Percentiles rank a stretch among this genome's conserved stretches.
These are phyloP conservation scores for Isaurus tuberculatus DNA, from an alignment of 92 coral and sea anemone genomes.

Conservation along the genomic window DNA sequence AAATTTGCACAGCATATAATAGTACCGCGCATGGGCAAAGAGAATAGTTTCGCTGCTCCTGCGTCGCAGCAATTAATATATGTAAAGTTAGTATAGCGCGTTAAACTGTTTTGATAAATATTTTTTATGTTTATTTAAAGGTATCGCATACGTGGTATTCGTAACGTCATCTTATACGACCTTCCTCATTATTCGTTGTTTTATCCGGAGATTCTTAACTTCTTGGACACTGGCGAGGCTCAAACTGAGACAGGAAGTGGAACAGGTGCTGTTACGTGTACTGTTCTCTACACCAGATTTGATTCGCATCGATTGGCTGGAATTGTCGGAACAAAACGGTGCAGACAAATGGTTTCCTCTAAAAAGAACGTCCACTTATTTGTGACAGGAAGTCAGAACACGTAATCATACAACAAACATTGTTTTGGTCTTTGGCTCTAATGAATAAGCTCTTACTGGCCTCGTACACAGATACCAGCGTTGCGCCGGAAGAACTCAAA, in stretches of 20 bases:
- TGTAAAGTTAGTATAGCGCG: too few relatives aligned
- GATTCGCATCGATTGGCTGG: slow-evolving; percentile 74
- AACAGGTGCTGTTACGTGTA: slow-evolving; percentile 71
- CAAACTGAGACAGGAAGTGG: slow-evolving; percentile 47
- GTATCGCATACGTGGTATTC: slow-evolving; percentile 93
- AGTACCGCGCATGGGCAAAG: too few relatives aligned
- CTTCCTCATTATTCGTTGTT: slow-evolving; percentile 92
- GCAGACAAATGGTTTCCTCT: slow-evolving; percentile 87
- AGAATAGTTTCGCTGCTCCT: too few relatives aligned
- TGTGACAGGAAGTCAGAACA: slow-evolving; percentile 76
- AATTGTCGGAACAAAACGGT: slow-evolving; percentile 85
- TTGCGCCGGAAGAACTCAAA: too few relatives aligned
- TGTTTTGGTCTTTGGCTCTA: neutral
- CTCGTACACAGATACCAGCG: too few relatives aligned
- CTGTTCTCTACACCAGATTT: slow-evolving; percentile 80
- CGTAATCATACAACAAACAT: neutral
- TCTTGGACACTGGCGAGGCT: slow-evolving; percentile 65
- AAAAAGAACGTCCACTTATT: slow-evolving; percentile 87
- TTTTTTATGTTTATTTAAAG: slow-evolving; percentile 37
- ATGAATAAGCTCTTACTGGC: too few relatives aligned
- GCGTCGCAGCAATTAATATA: too few relatives aligned
- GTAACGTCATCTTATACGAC: slow-evolving; percentile 90
- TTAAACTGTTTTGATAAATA: too few relatives aligned
- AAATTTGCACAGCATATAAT: too few relatives aligned
- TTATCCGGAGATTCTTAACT: slow-evolving; percentile 92